phyloP scores from a whole-genome alignment of 2,888 invertebrate genomes.

The Nomada fucata region DNA sequence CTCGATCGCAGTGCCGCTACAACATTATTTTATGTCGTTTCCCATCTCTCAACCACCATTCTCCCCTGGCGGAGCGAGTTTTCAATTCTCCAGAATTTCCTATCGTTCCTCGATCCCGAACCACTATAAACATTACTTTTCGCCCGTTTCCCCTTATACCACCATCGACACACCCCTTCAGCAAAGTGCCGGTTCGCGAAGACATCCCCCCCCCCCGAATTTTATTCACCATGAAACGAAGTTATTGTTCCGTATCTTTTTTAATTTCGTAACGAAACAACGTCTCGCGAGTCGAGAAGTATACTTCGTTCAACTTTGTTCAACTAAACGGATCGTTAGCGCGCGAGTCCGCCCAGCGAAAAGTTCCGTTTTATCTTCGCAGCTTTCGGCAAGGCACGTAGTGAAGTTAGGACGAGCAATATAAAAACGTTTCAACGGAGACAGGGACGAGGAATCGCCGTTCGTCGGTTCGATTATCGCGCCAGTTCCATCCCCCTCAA shows the following conservation, averaged over 20 bases:
- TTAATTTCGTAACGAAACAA: slow-evolving; percentile 1
- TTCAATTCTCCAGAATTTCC: too few relatives aligned
- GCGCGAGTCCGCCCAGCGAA: not conserved
- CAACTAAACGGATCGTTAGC: not conserved
- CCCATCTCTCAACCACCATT: not conserved
- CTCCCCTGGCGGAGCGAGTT: not conserved
- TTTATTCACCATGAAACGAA: slow-evolving; percentile 3
- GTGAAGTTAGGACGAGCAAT: slow-evolving; percentile 45
- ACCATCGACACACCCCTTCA: too few relatives aligned
- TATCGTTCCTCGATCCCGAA: too few relatives aligned
- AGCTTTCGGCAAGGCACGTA: slow-evolving; percentile 56
- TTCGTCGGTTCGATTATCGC: slow-evolving; percentile 68
- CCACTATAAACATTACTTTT: too few relatives aligned
- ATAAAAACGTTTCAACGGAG: slow-evolving; percentile 44
- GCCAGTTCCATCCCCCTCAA: slow-evolving; percentile 77
- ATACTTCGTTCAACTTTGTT: not conserved
- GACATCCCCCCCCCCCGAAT: not conserved
- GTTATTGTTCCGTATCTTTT: not conserved
- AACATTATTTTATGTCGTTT: slow-evolving; percentile 8
- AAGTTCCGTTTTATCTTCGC: slow-evolving; percentile 23
- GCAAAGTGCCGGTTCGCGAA: not conserved
- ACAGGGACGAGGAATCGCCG: not conserved
- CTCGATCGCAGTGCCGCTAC: slow-evolving; percentile 43
- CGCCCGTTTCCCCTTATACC: too few relatives aligned
- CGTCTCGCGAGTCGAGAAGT: not conserved